Base-by-base conservation (phyloP, 2,888 invertebrate genomes). In the Listrodromus nycthemerus region DNA sequence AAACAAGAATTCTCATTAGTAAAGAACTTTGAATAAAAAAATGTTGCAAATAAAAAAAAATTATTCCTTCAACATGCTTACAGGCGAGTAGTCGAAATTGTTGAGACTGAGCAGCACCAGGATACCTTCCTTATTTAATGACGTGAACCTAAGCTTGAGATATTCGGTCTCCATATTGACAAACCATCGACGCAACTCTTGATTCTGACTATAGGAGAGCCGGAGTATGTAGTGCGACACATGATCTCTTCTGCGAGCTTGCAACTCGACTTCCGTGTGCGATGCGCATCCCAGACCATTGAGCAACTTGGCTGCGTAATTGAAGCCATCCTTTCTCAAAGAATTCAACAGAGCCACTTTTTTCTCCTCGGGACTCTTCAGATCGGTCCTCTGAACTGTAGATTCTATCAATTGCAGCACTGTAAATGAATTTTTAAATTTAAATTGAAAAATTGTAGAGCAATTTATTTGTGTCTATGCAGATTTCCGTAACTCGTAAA, bases 211-310 rank as follows among this genome's bases (percentile, higher is more conserved):
- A 93, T 98, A 99, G 0, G 98, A 98, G 80, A 99, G 93, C 78
- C 99, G 95, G 2, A 99, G 94, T 88, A 99, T 97, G 92, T 97
- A 99, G 93, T 99, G 99, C 0, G 99, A 98, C 71, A 99, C 95
- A 90, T 97, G 97, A 93, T 99, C 99, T 84, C 95, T 95, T 45
- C 95, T 95, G 77, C 97, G 95, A 0, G 95, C 95, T 91, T 96
- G 95, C 61, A 96, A 91, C 90, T 97, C 96, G 1, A 94, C 91
- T 84, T 96, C 96, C 16, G 94, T 94, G 21, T 90, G 85, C 55
- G 95, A 94, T 7, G 94, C 94, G 88, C 94, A 94, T 52, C 94
- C 95, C 74, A 94, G 94, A 77, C 94, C 95, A 87, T 95, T 94
- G 85, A 96, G 94, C 24, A 97, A 93, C 86, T 95, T 95, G 8